Evolutionary conservation across 1,140 invertebrate species (phyloP), one percentile per base, ranked within the genome.

Genomic region (Zaprionus capensis): DNA sequence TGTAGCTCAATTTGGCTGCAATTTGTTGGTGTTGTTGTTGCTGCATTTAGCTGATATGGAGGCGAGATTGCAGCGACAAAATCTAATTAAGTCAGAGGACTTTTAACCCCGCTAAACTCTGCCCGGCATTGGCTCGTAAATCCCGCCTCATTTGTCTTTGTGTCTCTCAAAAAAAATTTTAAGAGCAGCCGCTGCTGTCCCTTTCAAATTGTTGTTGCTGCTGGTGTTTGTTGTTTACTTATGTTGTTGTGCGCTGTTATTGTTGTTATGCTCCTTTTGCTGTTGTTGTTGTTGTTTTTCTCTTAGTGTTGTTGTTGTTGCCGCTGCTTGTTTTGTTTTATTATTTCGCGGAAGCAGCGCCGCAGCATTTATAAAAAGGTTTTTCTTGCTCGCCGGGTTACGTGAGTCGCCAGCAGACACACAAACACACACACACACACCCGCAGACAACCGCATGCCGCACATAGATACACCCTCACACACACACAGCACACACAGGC

Each of bases 301-400:
- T 31, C 7, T 31, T 31, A 31, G 6, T 22, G 5, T 55, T 65
- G 24, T 17, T 46, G 5, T 24, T 59, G 26, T 1, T 44, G 46
- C 34, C 24, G 36, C 22, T 17, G 63, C 31, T 58, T 72, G 63
- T 84, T 88, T 84, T 83, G 81, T 88, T 90, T 88, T 88, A 88
- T 88, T 88, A 88, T 88, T 84, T 88, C 68, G 75, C 85, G 85
- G 81, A 84, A 84, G 85, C 75, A 63, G 78, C 71, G 81, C 72
- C 62, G 53, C 78, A 83, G 78, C 84, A 90, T 90, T 83, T 88
- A 81, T 88, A 88, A 90, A 88, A 88, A 88, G 84, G 84, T 87
- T 87, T 87, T 88, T 71, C 84, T 87, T 87, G 84, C 84, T 86
- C 49, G 63, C 68, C 73, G 31, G 55, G 66, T 83, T 86, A 86